Base-by-base conservation (phyloP, 92 coral and sea anemone species). In the Hydrozoanthus gracilis region DNA sequence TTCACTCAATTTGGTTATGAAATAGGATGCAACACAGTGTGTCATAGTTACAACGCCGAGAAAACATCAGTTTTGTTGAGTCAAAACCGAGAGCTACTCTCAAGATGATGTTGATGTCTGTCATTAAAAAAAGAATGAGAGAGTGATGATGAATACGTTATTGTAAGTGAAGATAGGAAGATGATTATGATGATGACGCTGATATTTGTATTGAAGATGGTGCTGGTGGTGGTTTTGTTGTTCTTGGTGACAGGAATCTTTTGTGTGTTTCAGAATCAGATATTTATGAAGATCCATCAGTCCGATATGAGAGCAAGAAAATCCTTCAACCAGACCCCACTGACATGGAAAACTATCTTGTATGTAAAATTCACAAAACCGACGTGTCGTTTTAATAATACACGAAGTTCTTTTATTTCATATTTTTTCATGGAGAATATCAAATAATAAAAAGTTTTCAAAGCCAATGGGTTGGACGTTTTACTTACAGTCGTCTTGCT, bases 261-360 rank as follows among this genome's bases (percentile, higher is more conserved):
- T 44, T 78, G 50, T 8, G n/a, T n/a, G 48, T 67, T 74, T 7
- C 51, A 96, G 99, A 95, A 86, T 96, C 99, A 8, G 99, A 96
- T 84, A 91, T 96, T 49, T 96, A 96, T 78, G 99, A 96, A 87
- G 99, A 96, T 58, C 99, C 99, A 13, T 92, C 97, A 76, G 94
- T 96, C 7, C 84, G 96, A 71, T 96, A 91, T 74, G 99, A 96
- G 77, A 92, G 93, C 90, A 95, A 92, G 89, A 95, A 93, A 84
- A 95, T 89, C 75, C 79, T 95, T 50, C 99, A 95, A 70, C 96
- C 99, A 46, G 99, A 96, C 51, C 99, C 98, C 35, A 91, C 98
- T 45, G 86, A 92, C 82, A 93, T 96, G 98, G 98, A 96, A 13
- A 96, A 92, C 82, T 96, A 96, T 88, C 90, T 96, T 92, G 99